Evolutionary conservation across 2,113 vertebrate species (phyloP), one percentile per base, ranked within the genome.

Genomic region (Paramormyrops kingsleyae): DNA sequence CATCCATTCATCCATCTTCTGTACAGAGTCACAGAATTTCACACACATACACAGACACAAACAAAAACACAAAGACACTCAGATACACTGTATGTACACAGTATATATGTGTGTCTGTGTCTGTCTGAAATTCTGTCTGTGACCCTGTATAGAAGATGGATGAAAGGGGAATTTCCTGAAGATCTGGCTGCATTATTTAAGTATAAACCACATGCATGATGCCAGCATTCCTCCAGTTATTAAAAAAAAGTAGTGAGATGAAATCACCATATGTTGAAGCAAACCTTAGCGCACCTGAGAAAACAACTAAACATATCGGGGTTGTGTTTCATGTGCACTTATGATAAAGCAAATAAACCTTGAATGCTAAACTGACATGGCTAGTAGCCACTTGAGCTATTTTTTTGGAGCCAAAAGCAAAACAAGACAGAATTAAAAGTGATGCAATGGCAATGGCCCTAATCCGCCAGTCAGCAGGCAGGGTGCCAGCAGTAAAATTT

Each of bases 111-210:
- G 24, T 66, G 8, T 66, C 24, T n/a, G 59, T n/a, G 59, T 66
- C 2, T 59, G 21, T 59, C 21, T 59, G 56, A 59, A 59, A n/a
- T 59, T 62, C 59, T 66, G 59, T 66, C 19, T 56, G 53, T 56
- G 8, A 66, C n/a, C 24, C 9, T 10, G 8, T 27, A 66, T 27
- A 27, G n/a, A 66, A 12, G n/a, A 66, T 66, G 59, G 24, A 66
- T 27, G 9, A 3, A 66, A n/a, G 17, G 62, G 88, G 88, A 83
- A 74, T 90, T 66, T 87, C 84, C 84, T 52, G 83, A 50, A 84
- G 13, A 47, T 84, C 31, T 59, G 88, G 12, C 35, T 31, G n/a
- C 21, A 86, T 56, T 89, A 53, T 47, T 35, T 52, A 66, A 27
- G 21, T 47, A 56, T 86, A 27, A 31, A 80, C 89, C 89, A 39